These are phyloP conservation scores for Drosophila quinaria DNA, from an alignment of 2,888 invertebrate species.

Conservation along the genomic window DNA sequence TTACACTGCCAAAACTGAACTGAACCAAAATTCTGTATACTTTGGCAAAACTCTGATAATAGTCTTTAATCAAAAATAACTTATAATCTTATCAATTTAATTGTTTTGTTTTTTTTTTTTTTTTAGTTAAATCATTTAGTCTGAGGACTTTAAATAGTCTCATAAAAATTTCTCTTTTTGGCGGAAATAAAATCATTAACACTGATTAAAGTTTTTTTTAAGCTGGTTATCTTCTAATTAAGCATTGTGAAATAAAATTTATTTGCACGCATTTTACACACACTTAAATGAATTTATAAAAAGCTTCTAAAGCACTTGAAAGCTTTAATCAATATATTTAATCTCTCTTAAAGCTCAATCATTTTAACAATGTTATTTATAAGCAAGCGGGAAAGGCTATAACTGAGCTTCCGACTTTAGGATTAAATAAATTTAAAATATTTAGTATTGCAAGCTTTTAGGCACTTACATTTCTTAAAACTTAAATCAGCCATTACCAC, in stretches of 20 bases:
- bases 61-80: neutral
- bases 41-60: neutral
- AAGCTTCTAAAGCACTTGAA: neutral
- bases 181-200: neutral
- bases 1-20: neutral
- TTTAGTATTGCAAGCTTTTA: too few species aligned
- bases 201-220: neutral
- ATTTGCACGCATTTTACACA: neutral
- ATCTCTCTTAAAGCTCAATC: conserved; percentile 4
- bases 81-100: conserved; percentile 8
- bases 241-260: neutral
- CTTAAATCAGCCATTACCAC: too few species aligned
- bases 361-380: conserved; percentile 5
- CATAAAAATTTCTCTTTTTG: neutral
- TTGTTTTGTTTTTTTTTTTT: neutral
- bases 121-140: neutral
- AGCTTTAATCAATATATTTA: conserved; percentile 1
- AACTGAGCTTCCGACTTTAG: too few species aligned
- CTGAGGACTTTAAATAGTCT: neutral
- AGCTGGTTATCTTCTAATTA: neutral
- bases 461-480: too few species aligned
- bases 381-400: too few species aligned
- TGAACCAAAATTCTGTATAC: neutral
- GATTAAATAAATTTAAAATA: too few species aligned
- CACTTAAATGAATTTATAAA: neutral